Evolutionary conservation across 2,113 vertebrate genomes (phyloP).

Genomic region (Sclerurus mexicanus): DNA sequence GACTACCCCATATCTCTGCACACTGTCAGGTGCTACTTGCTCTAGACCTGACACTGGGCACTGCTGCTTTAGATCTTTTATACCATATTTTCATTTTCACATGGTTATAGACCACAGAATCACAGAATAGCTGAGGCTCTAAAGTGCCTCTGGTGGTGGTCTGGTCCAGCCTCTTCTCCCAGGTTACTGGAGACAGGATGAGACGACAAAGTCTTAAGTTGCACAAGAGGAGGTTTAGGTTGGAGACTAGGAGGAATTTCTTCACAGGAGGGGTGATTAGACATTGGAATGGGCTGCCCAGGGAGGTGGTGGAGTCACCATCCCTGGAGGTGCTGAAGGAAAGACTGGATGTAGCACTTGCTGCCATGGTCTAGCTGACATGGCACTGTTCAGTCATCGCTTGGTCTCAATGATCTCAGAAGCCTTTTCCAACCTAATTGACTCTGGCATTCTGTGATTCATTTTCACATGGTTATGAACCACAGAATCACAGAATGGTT

Average conservation of each 20-base stretch:
- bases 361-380: background rate
- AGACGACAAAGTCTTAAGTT: background rate
- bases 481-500: background rate
- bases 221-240: background rate
- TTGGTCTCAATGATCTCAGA: background rate
- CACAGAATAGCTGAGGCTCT: background rate
- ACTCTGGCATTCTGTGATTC: background rate
- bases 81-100: background rate
- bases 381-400: rapidly evolving
- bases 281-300: background rate
- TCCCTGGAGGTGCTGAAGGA: background rate
- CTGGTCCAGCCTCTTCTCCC: background rate
- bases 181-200: background rate
- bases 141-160: background rate
- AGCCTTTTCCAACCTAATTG: background rate
- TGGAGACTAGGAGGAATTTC: background rate
- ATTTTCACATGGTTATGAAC: background rate
- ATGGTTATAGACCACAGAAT: background rate
- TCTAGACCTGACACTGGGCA: background rate
- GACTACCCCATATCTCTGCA: too few species aligned
- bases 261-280: background rate
- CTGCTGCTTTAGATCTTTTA: background rate
- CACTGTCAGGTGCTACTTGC: background rate
- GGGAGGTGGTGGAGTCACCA: rapidly evolving
- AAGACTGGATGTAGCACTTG: background rate